Conservation (phyloP, 2,113 vertebrate genomes). For the Gobius niger region DNA sequence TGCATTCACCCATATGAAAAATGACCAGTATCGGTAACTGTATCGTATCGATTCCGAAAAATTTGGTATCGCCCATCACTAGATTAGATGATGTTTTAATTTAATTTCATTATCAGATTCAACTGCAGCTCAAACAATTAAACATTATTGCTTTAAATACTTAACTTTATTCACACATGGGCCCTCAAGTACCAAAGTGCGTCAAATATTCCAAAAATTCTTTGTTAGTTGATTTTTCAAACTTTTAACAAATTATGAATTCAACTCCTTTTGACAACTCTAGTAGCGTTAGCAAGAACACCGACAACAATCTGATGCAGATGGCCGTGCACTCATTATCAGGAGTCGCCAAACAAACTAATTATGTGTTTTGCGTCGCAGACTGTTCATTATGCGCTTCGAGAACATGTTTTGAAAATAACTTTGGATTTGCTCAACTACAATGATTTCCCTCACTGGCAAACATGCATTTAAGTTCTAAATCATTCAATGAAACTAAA, state of each 20-base stretch:
- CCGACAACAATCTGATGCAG: constrained; percentile 36
- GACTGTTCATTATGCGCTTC: constrained; percentile 4
- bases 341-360: constrained; percentile 25
- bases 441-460: background rate
- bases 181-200: background rate
- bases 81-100: too few species aligned
- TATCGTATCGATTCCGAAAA: too few species aligned
- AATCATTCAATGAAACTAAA: too few species aligned
- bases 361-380: constrained; percentile 13
- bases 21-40: too few species aligned
- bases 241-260: background rate
- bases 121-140: too few species aligned
- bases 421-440: background rate
- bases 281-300: constrained; percentile 16
- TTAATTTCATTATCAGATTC: too few species aligned
- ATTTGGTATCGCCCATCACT: too few species aligned
- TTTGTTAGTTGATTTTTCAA: background rate
- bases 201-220: background rate
- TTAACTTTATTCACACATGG: background rate
- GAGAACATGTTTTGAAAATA: constrained; percentile 1
- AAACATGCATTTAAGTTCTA: background rate
- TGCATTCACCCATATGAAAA: too few species aligned
- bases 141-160: too few species aligned
- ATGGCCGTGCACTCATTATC: constrained; percentile 29
- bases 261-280: constrained; percentile 1